Evolutionary conservation across 1,140 invertebrate species (phyloP).

Genomic region (Armadillidium nasatum): DNA sequence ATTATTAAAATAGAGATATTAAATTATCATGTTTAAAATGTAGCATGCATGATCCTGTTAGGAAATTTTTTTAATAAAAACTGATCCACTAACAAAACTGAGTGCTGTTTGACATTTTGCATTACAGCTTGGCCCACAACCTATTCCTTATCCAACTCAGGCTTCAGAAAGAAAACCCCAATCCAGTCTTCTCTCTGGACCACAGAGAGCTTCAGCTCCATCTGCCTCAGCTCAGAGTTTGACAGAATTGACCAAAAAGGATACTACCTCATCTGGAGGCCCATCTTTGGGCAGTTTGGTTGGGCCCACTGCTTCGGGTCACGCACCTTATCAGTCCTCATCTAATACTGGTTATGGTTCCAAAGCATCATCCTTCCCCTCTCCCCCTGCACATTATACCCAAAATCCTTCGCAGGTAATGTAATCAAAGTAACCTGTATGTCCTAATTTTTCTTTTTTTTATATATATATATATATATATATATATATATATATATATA

Average conservation of each 20-base stretch:
- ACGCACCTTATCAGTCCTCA: background rate
- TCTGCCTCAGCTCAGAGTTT: background rate
- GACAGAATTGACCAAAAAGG: constrained; percentile 1
- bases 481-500: background rate
- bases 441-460: background rate
- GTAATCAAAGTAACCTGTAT: background rate
- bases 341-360: background rate
- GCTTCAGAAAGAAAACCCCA: background rate
- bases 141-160: background rate
- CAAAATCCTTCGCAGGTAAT: background rate
- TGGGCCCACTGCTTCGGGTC: background rate
- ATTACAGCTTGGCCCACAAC: background rate
- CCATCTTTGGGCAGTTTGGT: background rate
- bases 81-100: background rate
- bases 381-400: constrained; percentile 1
- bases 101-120: background rate
- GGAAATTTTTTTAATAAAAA: background rate
- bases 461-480: background rate
- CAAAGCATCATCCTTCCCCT: constrained; percentile 3
- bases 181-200: constrained; percentile 1
- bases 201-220: background rate
- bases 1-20: background rate
- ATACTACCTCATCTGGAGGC: background rate
- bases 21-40: no score
- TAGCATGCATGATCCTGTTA: no score